Evolutionary conservation across 2,113 vertebrate genomes (phyloP).

Genomic region (Rafetus swinhoei): DNA sequence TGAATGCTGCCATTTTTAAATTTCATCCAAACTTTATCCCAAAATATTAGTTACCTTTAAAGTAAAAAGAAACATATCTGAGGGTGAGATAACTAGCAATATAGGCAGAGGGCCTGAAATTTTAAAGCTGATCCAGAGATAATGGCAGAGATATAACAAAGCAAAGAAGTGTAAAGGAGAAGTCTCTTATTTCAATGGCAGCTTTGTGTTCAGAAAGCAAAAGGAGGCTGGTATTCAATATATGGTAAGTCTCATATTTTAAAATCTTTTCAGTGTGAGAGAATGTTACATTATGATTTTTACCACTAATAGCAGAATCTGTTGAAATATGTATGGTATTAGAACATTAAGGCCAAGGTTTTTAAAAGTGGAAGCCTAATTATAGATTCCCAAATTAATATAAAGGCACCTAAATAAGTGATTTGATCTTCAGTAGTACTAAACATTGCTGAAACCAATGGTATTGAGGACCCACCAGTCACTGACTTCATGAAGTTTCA

Average conservation of each 20-base stretch:
- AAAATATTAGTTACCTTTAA: neutral
- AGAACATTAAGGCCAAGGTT: neutral
- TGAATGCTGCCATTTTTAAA: neutral
- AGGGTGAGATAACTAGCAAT: neutral
- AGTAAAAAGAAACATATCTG: neutral
- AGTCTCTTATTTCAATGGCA: neutral
- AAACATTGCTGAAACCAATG: neutral
- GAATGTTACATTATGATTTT: neutral
- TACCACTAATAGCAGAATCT: neutral
- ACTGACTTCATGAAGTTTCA: neutral
- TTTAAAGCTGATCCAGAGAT: neutral
- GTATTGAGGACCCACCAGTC: neutral
- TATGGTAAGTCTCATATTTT: neutral
- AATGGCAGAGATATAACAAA: neutral
- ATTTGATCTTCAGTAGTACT: neutral
- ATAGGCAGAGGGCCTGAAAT: neutral
- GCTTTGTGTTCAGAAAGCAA: neutral
- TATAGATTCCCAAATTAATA: neutral
- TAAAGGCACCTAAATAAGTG: neutral
- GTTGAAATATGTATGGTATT: neutral
- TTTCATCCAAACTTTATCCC: neutral
- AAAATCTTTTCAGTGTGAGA: neutral
- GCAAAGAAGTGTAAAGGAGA: neutral
- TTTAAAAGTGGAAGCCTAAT: neutral
- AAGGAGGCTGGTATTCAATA: neutral